Evolutionary conservation across 2,113 vertebrate genomes (phyloP).

Genomic region (Hippolais icterina): DNA sequence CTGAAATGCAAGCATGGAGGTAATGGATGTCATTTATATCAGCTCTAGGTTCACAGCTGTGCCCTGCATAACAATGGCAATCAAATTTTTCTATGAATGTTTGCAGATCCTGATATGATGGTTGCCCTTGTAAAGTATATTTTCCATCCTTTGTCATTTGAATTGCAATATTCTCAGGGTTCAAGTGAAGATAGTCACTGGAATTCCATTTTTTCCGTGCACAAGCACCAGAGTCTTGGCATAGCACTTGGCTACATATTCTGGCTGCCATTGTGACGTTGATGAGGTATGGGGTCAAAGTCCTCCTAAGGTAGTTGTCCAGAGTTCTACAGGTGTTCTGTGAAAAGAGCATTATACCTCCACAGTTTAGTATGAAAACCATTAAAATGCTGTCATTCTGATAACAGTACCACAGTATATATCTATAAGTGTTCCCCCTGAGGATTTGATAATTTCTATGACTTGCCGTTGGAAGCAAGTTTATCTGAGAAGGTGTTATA

Average conservation of each 20-base stretch:
- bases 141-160: conserved; percentile 30
- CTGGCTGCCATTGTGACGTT: conserved; percentile 87
- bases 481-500: not conserved
- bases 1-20: conserved; percentile 49
- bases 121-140: conserved; percentile 71
- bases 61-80: conserved; percentile 79
- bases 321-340: conserved; percentile 76
- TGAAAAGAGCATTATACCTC: not conserved
- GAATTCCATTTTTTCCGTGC: conserved; percentile 78
- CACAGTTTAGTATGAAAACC: not conserved
- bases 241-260: conserved; percentile 84
- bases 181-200: conserved; percentile 84
- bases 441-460: not conserved
- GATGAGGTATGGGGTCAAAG: conserved; percentile 83
- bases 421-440: not conserved
- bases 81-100: conserved; percentile 71
- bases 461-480: not conserved
- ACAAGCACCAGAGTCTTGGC: conserved; percentile 81
- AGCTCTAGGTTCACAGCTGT: conserved; percentile 49
- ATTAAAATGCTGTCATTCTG: not conserved
- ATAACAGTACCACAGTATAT: not conserved
- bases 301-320: conserved; percentile 70
- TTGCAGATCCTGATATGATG: conserved; percentile 70
- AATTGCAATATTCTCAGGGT: conserved; percentile 72
- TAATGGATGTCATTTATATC: conserved; percentile 5